phyloP scores from a whole-genome alignment of 1,140 invertebrate genomes.

The Choristoneura fumiferana region DNA sequence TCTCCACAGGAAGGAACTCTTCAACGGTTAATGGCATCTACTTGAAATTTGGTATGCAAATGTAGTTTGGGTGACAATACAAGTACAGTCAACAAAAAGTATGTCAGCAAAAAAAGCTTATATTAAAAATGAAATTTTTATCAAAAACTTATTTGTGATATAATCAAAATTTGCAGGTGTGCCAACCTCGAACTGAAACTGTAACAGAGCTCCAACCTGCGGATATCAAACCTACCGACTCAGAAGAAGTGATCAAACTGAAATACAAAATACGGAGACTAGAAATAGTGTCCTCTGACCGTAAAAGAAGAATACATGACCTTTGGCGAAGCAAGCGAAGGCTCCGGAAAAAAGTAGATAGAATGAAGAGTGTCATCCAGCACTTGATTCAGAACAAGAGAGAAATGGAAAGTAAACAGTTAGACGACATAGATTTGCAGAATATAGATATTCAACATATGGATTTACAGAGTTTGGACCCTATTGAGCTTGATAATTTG shows the following conservation, averaged over 20 bases:
- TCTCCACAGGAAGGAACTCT: no score
- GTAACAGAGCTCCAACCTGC: conserved; percentile 40
- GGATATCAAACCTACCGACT: conserved; percentile 41
- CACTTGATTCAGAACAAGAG: conserved; percentile 51
- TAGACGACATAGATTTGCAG: conserved; percentile 18
- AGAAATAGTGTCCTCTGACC: conserved; percentile 50
- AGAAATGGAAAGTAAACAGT: conserved; percentile 21
- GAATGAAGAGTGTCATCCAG: conserved; percentile 45
- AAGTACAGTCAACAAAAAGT: no score
- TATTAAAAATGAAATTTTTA: no score
- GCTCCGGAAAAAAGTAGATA: conserved; percentile 42
- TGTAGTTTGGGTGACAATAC: no score
- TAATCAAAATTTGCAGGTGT: conserved; percentile 37
- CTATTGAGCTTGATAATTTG: background rate
- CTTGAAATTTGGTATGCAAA: no score
- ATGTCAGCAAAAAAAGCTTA: no score
- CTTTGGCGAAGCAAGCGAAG: conserved; percentile 45
- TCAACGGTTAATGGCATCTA: no score
- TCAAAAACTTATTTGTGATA: no score
- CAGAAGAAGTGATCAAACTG: conserved; percentile 50
- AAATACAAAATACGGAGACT: conserved; percentile 53
- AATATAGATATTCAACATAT: conserved; percentile 23
- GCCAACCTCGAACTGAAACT: conserved; percentile 47
- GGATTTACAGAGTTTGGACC: background rate
- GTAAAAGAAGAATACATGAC: conserved; percentile 43